Evolutionary conservation across 1,140 invertebrate species (phyloP).

Genomic region (Leptonema lineaticorne): DNA sequence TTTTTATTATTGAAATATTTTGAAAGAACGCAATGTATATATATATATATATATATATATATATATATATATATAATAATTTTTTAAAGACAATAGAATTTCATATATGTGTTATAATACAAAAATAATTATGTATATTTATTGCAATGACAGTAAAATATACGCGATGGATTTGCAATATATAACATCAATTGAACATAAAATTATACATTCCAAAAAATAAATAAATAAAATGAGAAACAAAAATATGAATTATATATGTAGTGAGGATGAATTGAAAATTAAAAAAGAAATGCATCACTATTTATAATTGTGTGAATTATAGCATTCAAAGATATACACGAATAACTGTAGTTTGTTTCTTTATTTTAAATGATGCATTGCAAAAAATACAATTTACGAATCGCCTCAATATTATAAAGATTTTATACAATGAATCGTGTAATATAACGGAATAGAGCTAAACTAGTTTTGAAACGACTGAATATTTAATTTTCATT

Average conservation of each 20-base stretch:
- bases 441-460: slow-evolving; percentile 13
- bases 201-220: not conserved
- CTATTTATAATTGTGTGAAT: not conserved
- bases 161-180: not conserved
- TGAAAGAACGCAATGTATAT: not conserved
- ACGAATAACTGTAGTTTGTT: no score
- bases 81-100: no score
- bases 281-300: not conserved
- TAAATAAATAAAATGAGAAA: not conserved
- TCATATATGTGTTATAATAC: no score
- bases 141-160: not conserved
- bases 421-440: slow-evolving; percentile 6
- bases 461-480: slow-evolving; percentile 25
- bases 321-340: not conserved
- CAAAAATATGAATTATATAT: no score
- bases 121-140: not conserved
- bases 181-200: not conserved
- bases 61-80: no score
- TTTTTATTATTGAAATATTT: not conserved
- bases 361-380: slow-evolving; percentile 12
- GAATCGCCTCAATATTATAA: slow-evolving; percentile 8
- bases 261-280: no score
- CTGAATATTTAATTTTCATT: slow-evolving; percentile 30
- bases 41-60: no score
- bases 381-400: slow-evolving; percentile 2